Evolutionary conservation across 2,113 vertebrate genomes (phyloP), one percentile per base, ranked within the genome.

Genomic region (Mirounga angustirostris): DNA sequence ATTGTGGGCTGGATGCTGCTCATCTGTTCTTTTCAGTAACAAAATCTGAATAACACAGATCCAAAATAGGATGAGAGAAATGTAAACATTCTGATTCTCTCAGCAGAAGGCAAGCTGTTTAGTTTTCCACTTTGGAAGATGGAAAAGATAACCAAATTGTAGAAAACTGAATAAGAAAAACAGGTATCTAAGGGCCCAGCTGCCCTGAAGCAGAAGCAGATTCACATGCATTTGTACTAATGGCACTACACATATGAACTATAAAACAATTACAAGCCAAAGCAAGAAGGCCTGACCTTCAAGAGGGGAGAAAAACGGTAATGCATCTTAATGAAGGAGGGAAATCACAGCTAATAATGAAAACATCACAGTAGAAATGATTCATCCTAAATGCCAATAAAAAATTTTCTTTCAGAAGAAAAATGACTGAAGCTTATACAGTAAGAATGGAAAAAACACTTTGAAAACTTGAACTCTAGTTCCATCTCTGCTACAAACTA

Each of bases 1-100:
- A 96, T 4, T 91, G 21, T 92, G 74, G 28, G 91, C 76, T 79
- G 59, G 73, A 93, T 95, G 65, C 58, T 91, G 73, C 59, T 93
- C 59, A 91, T 74, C 33, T 96, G 76, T 85, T 96, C 86, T 71
- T 96, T 87, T 83, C 33, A 78, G 43, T 92, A 76, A 97, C 63
- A 97, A 97, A 96, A 97, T 93, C 7, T 92, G 56, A 85, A 8
- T 83, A 97, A 95, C 73, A 96, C 3, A 95, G 65, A 97, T 78
- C 84, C 71, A 95, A 96, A 93, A 82, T 4, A 96, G 69, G 65
- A 73, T 43, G 33, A 94, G 43, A 96, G 58, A 94, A 96, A 97
- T 40, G 59, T 87, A 95, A 94, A 97, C 52, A 94, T 81, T 96
- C 63, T 59, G 73, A 97, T 59, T 96, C 58, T 56, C 33, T 65